Conservation (phyloP, 2,113 vertebrate species). For the Elephantulus edwardii region DNA sequence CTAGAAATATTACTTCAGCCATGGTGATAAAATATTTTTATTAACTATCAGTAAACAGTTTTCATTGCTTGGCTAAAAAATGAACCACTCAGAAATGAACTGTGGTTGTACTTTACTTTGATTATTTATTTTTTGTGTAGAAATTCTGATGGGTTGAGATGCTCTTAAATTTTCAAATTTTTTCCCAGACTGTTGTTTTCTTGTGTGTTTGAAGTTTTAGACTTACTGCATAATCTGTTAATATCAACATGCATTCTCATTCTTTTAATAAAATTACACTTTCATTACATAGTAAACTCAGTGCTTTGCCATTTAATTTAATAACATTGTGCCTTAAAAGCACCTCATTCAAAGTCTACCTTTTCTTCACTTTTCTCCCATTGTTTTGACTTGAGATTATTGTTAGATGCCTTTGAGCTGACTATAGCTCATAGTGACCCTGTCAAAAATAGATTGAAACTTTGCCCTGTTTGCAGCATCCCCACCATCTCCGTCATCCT, state of each 20-base stretch:
- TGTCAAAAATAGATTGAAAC: too few species aligned
- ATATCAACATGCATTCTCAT: background rate
- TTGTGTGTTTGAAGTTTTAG: background rate
- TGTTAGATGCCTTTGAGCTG: too few species aligned
- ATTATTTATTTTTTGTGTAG: background rate
- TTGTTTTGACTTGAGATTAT: too few species aligned
- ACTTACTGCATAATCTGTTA: background rate
- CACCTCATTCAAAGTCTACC: background rate
- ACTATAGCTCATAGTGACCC: too few species aligned
- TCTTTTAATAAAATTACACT: background rate
- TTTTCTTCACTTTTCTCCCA: background rate
- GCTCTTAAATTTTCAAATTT: background rate
- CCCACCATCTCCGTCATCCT: too few species aligned
- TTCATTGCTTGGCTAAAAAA: slow-evolving; percentile 22
- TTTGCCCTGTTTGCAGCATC: too few species aligned
- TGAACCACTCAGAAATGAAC: background rate
- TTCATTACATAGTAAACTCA: background rate
- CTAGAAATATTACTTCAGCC: background rate
- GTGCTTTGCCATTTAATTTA: background rate
- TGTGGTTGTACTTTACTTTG: background rate
- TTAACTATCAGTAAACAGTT: background rate
- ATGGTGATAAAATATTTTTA: background rate
- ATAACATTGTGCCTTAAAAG: slow-evolving; percentile 9
- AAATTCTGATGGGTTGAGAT: background rate
- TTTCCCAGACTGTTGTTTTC: slow-evolving; percentile 5